Evolutionary conservation across 2,797 vertebrate genomes (phyloP).

Genomic region (Allobates femoralis): DNA sequence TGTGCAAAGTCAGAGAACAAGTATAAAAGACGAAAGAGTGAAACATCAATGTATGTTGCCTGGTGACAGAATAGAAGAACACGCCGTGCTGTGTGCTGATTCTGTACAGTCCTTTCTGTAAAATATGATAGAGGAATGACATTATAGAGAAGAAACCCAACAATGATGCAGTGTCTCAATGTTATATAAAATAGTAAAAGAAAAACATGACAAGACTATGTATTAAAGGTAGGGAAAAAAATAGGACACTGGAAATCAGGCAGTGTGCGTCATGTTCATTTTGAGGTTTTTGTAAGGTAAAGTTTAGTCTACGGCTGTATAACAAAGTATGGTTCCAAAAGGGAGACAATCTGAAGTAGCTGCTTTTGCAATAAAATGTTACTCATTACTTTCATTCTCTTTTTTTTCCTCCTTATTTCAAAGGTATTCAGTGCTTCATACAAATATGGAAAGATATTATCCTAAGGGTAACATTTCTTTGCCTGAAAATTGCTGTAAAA

Average conservation of each 20-base stretch:
- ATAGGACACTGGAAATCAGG: background rate
- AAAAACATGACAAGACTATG: background rate
- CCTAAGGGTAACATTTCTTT: too few species aligned
- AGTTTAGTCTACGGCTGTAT: background rate
- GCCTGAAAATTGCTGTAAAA: too few species aligned
- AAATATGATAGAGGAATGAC: constrained; percentile 21
- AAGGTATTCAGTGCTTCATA: background rate
- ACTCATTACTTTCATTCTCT: too few species aligned
- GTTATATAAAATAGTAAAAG: background rate
- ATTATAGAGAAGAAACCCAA: background rate
- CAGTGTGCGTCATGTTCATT: background rate
- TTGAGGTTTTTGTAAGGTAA: background rate
- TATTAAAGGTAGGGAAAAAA: background rate
- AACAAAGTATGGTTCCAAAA: background rate
- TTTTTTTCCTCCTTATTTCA: background rate
- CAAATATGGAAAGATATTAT: too few species aligned
- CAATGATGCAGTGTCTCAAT: background rate
- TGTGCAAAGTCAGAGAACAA: background rate
- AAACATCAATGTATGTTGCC: constrained; percentile 44
- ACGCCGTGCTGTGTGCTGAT: background rate
- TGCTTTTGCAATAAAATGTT: background rate
- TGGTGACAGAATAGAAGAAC: constrained; percentile 37
- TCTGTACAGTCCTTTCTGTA: constrained; percentile 3
- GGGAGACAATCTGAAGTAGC: background rate
- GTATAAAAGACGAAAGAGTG: constrained; percentile 25